Percentiles rank a stretch among this genome's conserved stretches.
Evolutionary conservation across 2,888 invertebrate species (phyloP).

Genomic region (Malthinus seriepunctatus): DNA sequence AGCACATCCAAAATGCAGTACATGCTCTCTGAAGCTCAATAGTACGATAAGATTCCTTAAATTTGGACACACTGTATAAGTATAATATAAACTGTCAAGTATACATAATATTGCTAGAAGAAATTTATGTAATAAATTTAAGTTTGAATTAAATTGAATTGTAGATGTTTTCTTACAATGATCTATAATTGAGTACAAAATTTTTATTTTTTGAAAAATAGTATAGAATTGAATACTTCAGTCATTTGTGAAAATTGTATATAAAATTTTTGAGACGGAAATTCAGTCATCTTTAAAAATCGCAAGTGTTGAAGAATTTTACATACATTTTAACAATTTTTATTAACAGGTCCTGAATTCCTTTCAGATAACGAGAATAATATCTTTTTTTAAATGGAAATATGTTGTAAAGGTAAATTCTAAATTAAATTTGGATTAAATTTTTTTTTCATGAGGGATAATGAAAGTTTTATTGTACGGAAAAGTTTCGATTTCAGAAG

Average conservation of each 20-base stretch:
- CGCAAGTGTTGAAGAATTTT: neutral
- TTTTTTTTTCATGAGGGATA: too few species aligned
- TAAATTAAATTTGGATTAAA: too few species aligned
- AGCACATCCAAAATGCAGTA: too few species aligned
- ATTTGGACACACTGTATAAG: neutral
- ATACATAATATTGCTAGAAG: conserved; percentile 9
- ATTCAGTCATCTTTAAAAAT: neutral
- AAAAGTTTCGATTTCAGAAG: too few species aligned
- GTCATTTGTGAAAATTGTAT: neutral
- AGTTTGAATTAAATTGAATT: conserved; percentile 12
- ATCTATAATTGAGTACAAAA: conserved; percentile 12
- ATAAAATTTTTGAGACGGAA: conserved; percentile 2
- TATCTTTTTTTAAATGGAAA: too few species aligned
- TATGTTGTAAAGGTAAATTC: too few species aligned
- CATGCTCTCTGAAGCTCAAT: too few species aligned
- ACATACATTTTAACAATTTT: too few species aligned
- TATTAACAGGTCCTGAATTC: too few species aligned
- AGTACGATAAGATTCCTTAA: neutral
- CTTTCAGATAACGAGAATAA: too few species aligned
- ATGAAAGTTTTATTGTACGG: too few species aligned
- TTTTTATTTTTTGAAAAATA: neutral
- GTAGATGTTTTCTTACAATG: conserved; percentile 15
- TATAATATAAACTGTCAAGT: neutral
- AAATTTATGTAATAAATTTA: conserved; percentile 18
- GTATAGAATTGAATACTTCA: neutral